Percentiles rank a stretch among this genome's conserved stretches.
Evolutionary conservation across 2,113 vertebrate species (phyloP).

Genomic region (Nansenia antarctica): DNA sequence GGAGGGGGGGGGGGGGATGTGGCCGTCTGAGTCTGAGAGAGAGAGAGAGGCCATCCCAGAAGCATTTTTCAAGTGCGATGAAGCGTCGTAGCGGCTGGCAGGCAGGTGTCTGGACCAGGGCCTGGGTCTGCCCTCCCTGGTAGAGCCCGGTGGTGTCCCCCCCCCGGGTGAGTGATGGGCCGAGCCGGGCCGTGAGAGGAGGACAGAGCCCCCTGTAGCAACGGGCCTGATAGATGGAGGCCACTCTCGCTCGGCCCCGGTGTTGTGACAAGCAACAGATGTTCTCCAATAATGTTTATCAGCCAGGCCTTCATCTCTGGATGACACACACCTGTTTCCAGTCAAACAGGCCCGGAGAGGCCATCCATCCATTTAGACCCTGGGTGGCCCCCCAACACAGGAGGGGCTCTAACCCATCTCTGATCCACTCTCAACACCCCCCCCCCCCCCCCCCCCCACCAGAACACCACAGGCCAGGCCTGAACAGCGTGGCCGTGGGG

Average conservation of each 20-base stretch:
- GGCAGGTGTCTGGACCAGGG: constrained; percentile 61
- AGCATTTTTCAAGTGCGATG: constrained; percentile 67
- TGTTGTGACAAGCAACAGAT: constrained; percentile 83
- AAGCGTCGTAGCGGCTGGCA: constrained; percentile 51
- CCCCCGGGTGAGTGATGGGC: constrained; percentile 67
- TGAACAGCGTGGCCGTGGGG: not conserved
- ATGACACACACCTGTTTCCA: constrained; percentile 79
- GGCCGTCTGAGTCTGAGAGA: constrained; percentile 10
- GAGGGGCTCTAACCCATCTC: constrained; percentile 27
- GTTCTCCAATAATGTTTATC: constrained; percentile 84
- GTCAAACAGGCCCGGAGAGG: constrained; percentile 69
- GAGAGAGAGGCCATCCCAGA: constrained; percentile 31
- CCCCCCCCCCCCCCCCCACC: not conserved
- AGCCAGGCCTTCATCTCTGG: constrained; percentile 70
- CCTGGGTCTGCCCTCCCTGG: constrained; percentile 15
- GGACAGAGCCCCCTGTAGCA: constrained; percentile 39
- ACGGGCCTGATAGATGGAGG: constrained; percentile 74
- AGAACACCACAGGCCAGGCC: not conserved
- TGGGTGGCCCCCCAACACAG: constrained; percentile 72
- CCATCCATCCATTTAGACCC: constrained; percentile 65
- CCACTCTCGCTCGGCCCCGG: constrained; percentile 38
- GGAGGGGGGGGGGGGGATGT: constrained; percentile 17
- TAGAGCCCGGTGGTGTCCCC: constrained; percentile 24
- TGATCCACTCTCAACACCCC: not conserved
- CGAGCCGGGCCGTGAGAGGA: constrained; percentile 29